Evolutionary conservation across 2,888 invertebrate species (phyloP), one percentile per base, ranked within the genome.

Genomic region (Digitonthophagus gazella): DNA sequence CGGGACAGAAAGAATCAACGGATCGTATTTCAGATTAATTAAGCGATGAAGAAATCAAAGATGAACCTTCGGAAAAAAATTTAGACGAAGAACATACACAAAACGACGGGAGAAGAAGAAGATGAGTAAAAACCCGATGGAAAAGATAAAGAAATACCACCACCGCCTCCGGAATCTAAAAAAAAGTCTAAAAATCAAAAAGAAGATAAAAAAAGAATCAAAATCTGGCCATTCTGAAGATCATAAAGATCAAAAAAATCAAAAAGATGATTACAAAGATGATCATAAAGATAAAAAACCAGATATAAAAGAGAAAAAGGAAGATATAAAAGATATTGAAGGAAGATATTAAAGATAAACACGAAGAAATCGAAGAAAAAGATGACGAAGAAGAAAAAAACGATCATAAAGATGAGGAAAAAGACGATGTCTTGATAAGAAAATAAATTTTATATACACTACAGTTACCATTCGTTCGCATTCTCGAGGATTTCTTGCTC

Each of bases 41-140:
- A 55, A 67, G 67, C 15, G 67, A 67, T 3, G 67, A 67, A 14
- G 4, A 65, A 4, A 5, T 68, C 15, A n/a, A 54, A n/a, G 64
- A 57, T 3, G 56, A 28, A 65, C 18, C 19, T 0, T 56, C 56
- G 15, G 65, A 65, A 0, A 66, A 69, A 8, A 22, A n/a, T 4
- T 15, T 15, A 19, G 67, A 54, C 2, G 57, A 18, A 4, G 18
- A 16, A 3, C 58, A 19, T 20, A 22, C 22, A 15, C 19, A 19
- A 15, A 16, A 11, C 15, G 3, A 22, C 63, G 11, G 19, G 14
- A 55, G 64, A 64, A 1, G 16, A 67, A 20, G n/a, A 54, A 2
- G 68, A 72, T 55, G 69, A 67, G 61, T 74, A 76, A 65, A 75
- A 75, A 68, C 76, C 75, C 2, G 69, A 72, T 19, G 74, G 71